Evolutionary conservation across 2,888 invertebrate species (phyloP), one percentile per base, ranked within the genome.

Genomic region (Nemoura dubitans): DNA sequence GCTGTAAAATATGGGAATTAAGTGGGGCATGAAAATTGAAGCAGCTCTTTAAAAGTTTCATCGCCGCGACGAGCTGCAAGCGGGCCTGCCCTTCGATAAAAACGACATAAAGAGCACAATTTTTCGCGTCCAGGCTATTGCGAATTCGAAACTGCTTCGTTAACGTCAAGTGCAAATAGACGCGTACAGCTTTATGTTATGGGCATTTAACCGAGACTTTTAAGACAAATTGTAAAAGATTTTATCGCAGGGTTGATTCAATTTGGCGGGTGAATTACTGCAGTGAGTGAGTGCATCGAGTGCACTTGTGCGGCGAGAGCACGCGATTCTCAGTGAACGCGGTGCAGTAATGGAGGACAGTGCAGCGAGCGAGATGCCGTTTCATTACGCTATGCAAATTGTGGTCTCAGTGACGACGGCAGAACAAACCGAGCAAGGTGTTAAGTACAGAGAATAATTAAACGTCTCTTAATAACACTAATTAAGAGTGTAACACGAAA

Each of bases 401-500:
- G 59, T 59, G 59, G 59, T 10, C 36, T 36, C 10, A 36, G 36
- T 10, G 36, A 36, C 3, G 59, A 21, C 21, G 14, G 16, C 21
- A 59, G 2, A 59, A 59, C 59, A 59, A 59, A 3, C 59, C 59
- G 59, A 59, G 59, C 59, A 16, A 59, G 59, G 59, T 59, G 59
- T 21, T 59, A 59, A 59, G 59, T 59, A 59, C 59, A 59, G 59
- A 59, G 59, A 59, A 59, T 59, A 59, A 59, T 59, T 59, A 59
- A 59, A 59, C 59, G 21, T 59, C 16, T 59, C 16, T 59, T 59
- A 59, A 59, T 59, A 21, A 21, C 59, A 59, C 59, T 59, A 59
- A 59, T 59, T 59, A 21, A 10, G 59, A 59, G 59, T 21, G 59
- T 59, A 16, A 59, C 59, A 59, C 14, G 59, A 59, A 59, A 59